Conservation (phyloP, 2,888 invertebrate species). For the Dasypolia templi region DNA sequence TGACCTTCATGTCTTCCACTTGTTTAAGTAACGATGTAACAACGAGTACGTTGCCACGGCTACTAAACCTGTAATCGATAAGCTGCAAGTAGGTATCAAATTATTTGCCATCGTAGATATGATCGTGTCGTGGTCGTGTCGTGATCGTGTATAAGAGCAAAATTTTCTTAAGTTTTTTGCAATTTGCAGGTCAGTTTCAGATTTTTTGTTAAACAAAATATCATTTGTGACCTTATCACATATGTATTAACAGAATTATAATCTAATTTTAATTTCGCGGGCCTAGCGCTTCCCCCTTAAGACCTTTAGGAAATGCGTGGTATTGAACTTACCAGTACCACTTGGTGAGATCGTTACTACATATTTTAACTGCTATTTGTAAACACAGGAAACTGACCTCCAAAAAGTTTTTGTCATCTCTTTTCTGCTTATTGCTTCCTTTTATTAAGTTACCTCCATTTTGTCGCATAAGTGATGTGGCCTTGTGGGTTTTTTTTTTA, state of each 20-base stretch:
- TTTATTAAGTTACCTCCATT: no score
- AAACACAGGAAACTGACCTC: background rate
- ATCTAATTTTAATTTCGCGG: no score
- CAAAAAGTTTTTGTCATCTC: background rate
- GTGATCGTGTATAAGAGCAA: no score
- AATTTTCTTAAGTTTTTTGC: no score
- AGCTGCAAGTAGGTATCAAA: slow-evolving; percentile 19
- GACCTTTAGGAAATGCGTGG: slow-evolving; percentile 28
- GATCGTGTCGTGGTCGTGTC: no score
- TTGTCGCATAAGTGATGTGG: background rate
- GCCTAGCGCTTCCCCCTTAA: no score
- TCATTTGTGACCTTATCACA: no score
- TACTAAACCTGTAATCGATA: slow-evolving; percentile 40
- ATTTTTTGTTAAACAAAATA: no score
- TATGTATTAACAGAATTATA: no score
- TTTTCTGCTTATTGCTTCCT: no score
- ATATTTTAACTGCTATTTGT: background rate
- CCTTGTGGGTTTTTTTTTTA: background rate
- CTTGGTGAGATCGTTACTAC: slow-evolving; percentile 34
- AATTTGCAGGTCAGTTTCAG: no score
- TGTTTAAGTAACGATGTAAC: slow-evolving; percentile 1
- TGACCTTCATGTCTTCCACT: slow-evolving; percentile 15
- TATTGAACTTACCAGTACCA: slow-evolving; percentile 24
- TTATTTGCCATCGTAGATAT: slow-evolving; percentile 16
- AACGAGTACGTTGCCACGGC: slow-evolving; percentile 27